These are phyloP conservation scores for Hydrolagus affinis DNA, from an alignment of 2,113 vertebrate genomes.

Conservation along the genomic window DNA sequence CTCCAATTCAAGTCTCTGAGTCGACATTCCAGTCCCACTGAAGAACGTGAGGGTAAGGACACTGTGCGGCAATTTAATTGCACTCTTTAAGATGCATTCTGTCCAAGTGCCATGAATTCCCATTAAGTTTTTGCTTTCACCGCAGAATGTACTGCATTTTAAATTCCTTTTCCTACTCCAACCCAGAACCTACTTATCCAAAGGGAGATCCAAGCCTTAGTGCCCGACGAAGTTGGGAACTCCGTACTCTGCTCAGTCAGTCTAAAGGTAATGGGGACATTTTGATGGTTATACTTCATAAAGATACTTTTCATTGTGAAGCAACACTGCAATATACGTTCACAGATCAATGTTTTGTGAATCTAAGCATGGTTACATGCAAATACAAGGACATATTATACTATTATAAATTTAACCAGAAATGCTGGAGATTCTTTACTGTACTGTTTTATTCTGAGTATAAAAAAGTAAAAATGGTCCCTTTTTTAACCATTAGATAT, in stretches of 20 bases:
- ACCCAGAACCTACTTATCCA: constrained; percentile 79
- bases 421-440: background rate
- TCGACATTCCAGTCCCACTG: constrained; percentile 93
- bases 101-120: no score
- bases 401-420: background rate
- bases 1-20: constrained; percentile 90
- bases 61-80: background rate
- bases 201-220: constrained; percentile 68
- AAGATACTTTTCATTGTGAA: background rate
- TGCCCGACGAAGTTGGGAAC: constrained; percentile 82
- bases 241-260: constrained; percentile 83
- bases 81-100: background rate
- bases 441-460: background rate
- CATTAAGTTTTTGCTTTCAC: no score
- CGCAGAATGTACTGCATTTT: background rate
- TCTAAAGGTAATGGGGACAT: constrained; percentile 65
- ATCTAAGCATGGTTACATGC: no score
- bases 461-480: background rate
- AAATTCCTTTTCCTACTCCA: background rate
- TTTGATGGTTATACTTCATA: background rate
- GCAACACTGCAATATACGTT: no score
- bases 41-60: constrained; percentile 81
- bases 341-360: no score
- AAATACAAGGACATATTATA: no score
- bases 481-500: constrained; percentile 54